Evolutionary conservation across 2,113 vertebrate genomes (phyloP).

Genomic region (Phaethon lepturus): DNA sequence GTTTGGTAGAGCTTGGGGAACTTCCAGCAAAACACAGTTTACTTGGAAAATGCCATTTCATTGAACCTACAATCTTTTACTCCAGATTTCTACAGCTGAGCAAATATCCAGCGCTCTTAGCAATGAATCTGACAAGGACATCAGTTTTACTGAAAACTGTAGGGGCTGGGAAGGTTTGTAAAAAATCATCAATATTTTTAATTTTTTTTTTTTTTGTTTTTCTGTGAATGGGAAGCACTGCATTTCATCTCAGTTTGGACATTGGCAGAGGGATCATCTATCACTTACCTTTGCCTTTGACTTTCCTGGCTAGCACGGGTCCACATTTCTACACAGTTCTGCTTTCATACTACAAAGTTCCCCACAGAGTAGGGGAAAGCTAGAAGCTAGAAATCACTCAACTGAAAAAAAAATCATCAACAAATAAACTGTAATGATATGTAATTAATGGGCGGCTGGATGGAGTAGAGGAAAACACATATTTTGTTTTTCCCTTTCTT

Average conservation of each 20-base stretch:
- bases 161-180: not conserved
- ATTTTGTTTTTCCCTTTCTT: not conserved
- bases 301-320: not conserved
- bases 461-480: not conserved
- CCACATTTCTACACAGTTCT: not conserved
- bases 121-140: not conserved
- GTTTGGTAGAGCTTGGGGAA: not conserved
- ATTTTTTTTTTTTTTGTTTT: not conserved
- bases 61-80: not conserved
- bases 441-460: not conserved
- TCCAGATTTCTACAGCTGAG: slow-evolving; percentile 20
- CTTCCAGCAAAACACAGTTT: slow-evolving; percentile 19
- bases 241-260: not conserved
- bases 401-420: rapidly evolving
- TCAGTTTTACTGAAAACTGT: not conserved
- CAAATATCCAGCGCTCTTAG: not conserved
- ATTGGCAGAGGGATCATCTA: not conserved
- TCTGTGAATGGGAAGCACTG: not conserved
- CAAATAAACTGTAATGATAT: not conserved
- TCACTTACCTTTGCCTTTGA: not conserved
- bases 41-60: slow-evolving; percentile 29
- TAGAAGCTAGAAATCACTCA: not conserved
- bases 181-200: not conserved
- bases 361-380: not conserved
- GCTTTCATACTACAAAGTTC: not conserved